Evolutionary conservation across 2,113 vertebrate species (phyloP), one percentile per base, ranked within the genome.

Genomic region (Lophotis ruficrista): DNA sequence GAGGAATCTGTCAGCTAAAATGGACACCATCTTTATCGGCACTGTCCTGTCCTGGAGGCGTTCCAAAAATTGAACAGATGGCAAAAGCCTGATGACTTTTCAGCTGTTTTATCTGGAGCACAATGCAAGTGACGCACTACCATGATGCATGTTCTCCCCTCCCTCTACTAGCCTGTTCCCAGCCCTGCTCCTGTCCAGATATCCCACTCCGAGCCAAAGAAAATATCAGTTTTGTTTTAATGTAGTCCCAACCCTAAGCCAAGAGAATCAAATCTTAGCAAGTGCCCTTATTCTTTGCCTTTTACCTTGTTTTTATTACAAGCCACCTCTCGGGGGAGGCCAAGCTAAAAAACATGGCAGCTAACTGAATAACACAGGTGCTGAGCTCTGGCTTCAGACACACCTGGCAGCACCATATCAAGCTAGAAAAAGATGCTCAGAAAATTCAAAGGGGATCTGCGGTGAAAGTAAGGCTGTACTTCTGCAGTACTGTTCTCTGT

Each of bases 301-400:
- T 96, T 90, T 41, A 84, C 27, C 54, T 72, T 65, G 41, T 58
- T 94, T 96, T 90, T 78, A 83, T 92, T 85, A 62, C 9, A 31
- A n/a, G 20, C 9, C 62, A 61, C 71, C 75, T 84, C 35, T 76
- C 24, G 21, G n/a, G 37, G 30, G 14, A 43, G 82, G 64, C 69
- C 53, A 80, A 77, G 27, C 31, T 60, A 24, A 73, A 87, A 76
- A 71, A 24, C 5, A 8, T 38, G 68, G 30, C 69, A 83, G 24
- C 37, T 83, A 48, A 28, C 71, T 72, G 77, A 92, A 80, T 57
- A 71, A 68, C 87, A 93, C 53, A 53, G 48, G 19, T 25, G 11
- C 6, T 60, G 21, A n/a, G 69, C 56, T 62, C 21, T 27, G 76
- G 62, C 50, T 65, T 75, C 48, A 45, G 35, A 66, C 30, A 76